Percentiles rank a stretch among this genome's conserved stretches.
phyloP scores from a whole-genome alignment of 2,888 invertebrate genomes.

The Fragum whitleyi region DNA sequence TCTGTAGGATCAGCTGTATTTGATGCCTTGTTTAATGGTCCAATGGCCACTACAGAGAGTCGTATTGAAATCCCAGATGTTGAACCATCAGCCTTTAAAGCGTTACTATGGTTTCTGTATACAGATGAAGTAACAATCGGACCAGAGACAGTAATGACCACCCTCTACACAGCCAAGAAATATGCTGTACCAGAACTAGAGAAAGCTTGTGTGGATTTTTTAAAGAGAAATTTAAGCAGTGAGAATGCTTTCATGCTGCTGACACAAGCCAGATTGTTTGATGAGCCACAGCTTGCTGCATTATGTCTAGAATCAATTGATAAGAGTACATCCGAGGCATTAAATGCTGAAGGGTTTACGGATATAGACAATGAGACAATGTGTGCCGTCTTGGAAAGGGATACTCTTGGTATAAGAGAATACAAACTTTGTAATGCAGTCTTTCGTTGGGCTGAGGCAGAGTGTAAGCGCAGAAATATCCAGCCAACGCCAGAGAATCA shows the following conservation, averaged over 20 bases:
- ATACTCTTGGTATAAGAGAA: slow-evolving; percentile 92
- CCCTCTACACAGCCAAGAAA: slow-evolving; percentile 94
- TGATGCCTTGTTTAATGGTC: slow-evolving; percentile 94
- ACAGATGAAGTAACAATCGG: slow-evolving; percentile 94
- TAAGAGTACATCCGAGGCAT: slow-evolving; percentile 92
- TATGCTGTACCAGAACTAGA: slow-evolving; percentile 94
- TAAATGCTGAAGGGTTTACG: slow-evolving; percentile 92
- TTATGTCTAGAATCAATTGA: slow-evolving; percentile 93
- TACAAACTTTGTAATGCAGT: slow-evolving; percentile 90
- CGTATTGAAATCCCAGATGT: slow-evolving; percentile 94
- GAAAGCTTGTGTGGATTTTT: slow-evolving; percentile 93
- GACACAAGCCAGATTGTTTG: slow-evolving; percentile 91
- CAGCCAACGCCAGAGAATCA: slow-evolving; percentile 90
- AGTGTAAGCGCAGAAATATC: slow-evolving; percentile 90
- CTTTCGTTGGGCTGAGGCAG: slow-evolving; percentile 85
- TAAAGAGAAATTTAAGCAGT: slow-evolving; percentile 90
- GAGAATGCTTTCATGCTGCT: slow-evolving; percentile 94
- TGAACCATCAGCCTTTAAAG: slow-evolving; percentile 92
- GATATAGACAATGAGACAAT: slow-evolving; percentile 93
- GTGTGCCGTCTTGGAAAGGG: slow-evolving; percentile 91
- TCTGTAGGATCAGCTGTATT: slow-evolving; percentile 94
- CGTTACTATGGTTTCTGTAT: slow-evolving; percentile 90
- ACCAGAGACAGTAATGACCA: slow-evolving; percentile 94
- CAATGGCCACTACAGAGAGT: slow-evolving; percentile 79
- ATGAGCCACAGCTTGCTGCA: slow-evolving; percentile 92